A percentile compares a stretch with the other conserved stretches of the same genome.
Evolutionary conservation across 2,888 invertebrate species (phyloP).

Genomic region (Hyalella azteca): DNA sequence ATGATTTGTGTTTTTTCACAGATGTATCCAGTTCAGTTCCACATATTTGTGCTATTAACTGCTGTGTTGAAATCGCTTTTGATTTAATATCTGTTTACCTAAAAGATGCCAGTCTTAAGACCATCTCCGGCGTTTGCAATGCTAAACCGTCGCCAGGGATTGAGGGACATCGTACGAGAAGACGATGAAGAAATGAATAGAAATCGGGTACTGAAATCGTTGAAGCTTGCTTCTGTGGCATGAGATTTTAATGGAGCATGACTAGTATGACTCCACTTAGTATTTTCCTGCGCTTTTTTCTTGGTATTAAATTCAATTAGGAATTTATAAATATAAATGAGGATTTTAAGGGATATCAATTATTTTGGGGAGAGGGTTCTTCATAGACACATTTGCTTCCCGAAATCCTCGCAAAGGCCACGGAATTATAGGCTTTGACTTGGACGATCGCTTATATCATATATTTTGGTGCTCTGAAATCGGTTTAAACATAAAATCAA

Average conservation of each 20-base stretch:
- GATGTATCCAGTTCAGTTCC: no score
- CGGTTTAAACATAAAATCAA: no score
- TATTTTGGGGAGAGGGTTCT: background rate
- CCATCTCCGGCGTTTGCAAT: background rate
- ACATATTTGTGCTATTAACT: no score
- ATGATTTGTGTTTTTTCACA: no score
- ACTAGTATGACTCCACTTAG: background rate
- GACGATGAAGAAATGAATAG: background rate
- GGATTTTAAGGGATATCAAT: background rate
- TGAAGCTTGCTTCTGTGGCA: background rate
- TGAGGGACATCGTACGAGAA: background rate
- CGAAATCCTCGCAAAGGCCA: no score
- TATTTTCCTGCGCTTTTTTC: background rate
- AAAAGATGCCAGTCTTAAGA: background rate
- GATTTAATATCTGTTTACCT: background rate
- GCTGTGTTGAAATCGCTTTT: no score
- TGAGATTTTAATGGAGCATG: background rate
- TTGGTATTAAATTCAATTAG: background rate
- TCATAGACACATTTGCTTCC: background rate
- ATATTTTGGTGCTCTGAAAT: no score
- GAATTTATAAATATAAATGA: background rate
- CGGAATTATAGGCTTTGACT: no score
- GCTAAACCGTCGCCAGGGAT: background rate
- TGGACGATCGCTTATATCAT: no score
- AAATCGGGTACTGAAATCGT: constrained; percentile 24